Evolutionary conservation across 2,797 vertebrate genomes (phyloP).

Genomic region (Clamator glandarius): DNA sequence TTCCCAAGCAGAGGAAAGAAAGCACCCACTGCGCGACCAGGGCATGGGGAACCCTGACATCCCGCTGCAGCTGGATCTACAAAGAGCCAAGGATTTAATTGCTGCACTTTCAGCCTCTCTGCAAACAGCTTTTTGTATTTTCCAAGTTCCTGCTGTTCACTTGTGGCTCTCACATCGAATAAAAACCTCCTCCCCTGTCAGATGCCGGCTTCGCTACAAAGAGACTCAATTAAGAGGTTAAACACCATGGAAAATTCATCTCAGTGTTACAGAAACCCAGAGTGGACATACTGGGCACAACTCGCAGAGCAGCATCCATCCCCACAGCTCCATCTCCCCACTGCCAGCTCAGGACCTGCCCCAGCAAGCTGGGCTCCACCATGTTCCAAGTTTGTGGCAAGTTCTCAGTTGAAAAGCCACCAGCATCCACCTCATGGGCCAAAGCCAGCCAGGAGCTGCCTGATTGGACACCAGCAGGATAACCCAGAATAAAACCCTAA

Average conservation of each 20-base stretch:
- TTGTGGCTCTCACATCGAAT: not conserved
- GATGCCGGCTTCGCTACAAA: not conserved
- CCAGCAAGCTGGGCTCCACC: not conserved
- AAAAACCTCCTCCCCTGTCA: not conserved
- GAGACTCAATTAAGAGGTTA: not conserved
- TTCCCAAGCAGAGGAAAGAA: not conserved
- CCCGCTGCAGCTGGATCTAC: not conserved
- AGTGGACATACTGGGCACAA: rapidly evolving
- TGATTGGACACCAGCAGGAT: not conserved
- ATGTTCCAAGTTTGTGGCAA: not conserved
- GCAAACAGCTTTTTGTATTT: not conserved
- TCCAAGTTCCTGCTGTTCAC: not conserved
- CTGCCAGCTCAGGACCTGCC: not conserved
- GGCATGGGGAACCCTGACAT: not conserved
- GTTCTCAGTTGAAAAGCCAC: not conserved
- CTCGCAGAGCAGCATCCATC: not conserved
- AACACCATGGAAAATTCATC: not conserved
- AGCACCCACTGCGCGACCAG: not conserved
- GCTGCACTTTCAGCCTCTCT: not conserved
- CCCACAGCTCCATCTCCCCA: too few relatives aligned
- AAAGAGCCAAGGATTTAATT: not conserved
- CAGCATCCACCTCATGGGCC: rapidly evolving
- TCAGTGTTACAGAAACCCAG: not conserved
- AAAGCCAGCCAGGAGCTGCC: not conserved
- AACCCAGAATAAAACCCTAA: not conserved